Conservation (phyloP, 2,797 vertebrate genomes). For the Nyctibius grandis region DNA sequence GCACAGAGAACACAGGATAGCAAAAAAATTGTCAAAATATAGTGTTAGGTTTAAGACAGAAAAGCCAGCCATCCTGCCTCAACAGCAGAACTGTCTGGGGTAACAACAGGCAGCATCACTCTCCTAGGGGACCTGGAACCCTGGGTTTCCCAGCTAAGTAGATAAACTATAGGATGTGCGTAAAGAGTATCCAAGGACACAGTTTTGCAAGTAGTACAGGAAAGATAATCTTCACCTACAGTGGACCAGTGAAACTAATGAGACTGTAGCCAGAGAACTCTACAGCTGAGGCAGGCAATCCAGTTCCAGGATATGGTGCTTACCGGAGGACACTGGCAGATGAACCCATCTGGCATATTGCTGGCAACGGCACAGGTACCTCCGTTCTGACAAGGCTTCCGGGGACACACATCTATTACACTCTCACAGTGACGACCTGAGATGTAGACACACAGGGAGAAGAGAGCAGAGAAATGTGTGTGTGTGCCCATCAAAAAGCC, state of each 20-base stretch:
- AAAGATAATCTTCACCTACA: neutral
- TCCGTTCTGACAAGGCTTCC: constrained; percentile 84
- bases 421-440: constrained; percentile 90
- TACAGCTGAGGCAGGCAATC: neutral
- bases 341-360: constrained; percentile 86
- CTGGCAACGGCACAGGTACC: constrained; percentile 87
- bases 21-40: neutral
- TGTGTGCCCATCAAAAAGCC: neutral
- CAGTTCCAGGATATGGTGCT: constrained; percentile 2
- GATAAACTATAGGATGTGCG: neutral
- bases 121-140: neutral
- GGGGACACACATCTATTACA: constrained; percentile 87
- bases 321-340: constrained; percentile 84
- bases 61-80: neutral
- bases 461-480: neutral
- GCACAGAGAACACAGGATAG: neutral
- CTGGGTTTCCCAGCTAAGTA: neutral
- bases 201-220: neutral
- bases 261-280: neutral
- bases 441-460: neutral
- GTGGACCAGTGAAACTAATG: neutral
- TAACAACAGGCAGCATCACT: neutral
- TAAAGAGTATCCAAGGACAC: neutral
- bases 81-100: neutral
- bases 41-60: neutral